Base-by-base conservation (phyloP, 2,113 vertebrate genomes). In the Rhinoderma darwinii region DNA sequence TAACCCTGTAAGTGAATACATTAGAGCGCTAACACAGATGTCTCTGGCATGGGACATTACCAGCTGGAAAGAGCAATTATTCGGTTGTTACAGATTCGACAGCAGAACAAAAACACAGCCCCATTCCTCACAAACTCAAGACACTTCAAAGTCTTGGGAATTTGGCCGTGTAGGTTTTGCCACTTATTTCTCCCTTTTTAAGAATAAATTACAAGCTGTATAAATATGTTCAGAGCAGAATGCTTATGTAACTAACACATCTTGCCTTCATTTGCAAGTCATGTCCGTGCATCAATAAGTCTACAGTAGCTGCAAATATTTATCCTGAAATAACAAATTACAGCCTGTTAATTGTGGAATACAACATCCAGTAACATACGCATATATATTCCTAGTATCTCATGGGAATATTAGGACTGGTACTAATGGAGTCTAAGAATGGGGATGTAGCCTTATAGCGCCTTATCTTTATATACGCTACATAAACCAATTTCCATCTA, bases 181-280 rank as follows among this genome's bases (percentile, higher is more conserved):
- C 86, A 87, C 86, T 87, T 63, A 61, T 72, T 80, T 63, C 77
- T 82, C 68, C 44, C 68, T 82, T 80, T 54, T 27, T 87, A 87
- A 87, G 70, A 68, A 68, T 82, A 74, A 74, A 87, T 74, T 43
- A 54, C 85, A 82, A 87, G 78, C 86, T 82, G 86, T 87, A 82
- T 87, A 87, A 74, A 87, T 82, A 82, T 39, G 79, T 18, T 80
- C 11, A 35, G 39, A 20, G 73, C 20, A 87, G 70, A 82, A 75
- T 50, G 68, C 68, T 82, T 82, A 82, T 82, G 79, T 87, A 82
- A 56, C 68, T 63, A 39, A 72, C 44, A 81, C 17, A n/a, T 17
- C 25, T 25, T 54, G 59, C 37, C 30, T 63, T 20, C 30, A 43
- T 72, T 82, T 73, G 43, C 14, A 74, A 82, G 51, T 63, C 30